Evolutionary conservation across 2,888 invertebrate species (phyloP), one percentile per base, ranked within the genome.

Genomic region (Monochamus alternatus): DNA sequence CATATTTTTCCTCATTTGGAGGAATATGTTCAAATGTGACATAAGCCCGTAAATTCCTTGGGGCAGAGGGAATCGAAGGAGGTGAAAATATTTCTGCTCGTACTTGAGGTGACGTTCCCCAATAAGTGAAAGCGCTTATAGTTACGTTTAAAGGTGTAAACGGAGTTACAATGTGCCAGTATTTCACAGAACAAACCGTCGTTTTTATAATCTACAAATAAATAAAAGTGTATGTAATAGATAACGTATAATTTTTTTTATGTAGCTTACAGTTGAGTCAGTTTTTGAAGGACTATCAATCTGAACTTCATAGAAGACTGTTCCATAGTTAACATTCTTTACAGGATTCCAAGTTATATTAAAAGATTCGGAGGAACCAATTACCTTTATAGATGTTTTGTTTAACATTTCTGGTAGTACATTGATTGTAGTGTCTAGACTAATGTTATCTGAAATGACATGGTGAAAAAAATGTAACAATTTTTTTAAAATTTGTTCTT

Each of bases 271-370:
- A 14, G 85, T 88, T 77, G 92, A 91, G 88, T 93, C 93, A 67
- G 92, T 92, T 81, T 91, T 92, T 44, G 90, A 89, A 52, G 91
- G 90, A 78, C 92, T 92, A 7, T 91, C 90, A 78, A 95, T 90
- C 87, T 93, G 94, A 65, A 97, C 91, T 86, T 96, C 95, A 86
- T 98, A 98, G 86, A 94, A 95, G 0, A 97, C 93, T 3, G 92
- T 91, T 12, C 95, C 96, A 85, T 95, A 95, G 85, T 95, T 96
- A 3, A 95, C 94, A 70, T 93, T 93, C 0, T 89, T 89, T 0
- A 95, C 92, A 0, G 95, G 93, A 22, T 92, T 90, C 98, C 98
- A 98, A 2, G 94, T 93, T 59, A 98, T 92, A 82, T 94, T 95
- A 86, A 98, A 98, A 55, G 92, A 91, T 78, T 95, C 92, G 93